These are phyloP conservation scores for Eulemur albifrons DNA, from an alignment of 2,797 vertebrate genomes.

Conservation along the genomic window DNA sequence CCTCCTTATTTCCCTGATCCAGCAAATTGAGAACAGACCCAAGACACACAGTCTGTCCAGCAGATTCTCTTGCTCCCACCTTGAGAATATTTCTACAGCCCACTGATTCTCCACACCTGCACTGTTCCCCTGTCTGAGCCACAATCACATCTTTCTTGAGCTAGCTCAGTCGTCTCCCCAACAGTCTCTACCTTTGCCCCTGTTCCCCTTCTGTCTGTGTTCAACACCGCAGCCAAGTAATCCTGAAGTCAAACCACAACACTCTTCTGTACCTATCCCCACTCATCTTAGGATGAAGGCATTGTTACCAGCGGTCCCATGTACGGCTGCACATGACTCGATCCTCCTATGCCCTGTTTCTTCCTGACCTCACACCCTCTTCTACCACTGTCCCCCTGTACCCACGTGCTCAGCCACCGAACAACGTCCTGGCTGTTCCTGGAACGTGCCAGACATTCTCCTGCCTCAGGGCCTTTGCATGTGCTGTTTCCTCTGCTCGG, in stretches of 20 bases:
- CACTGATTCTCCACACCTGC: not conserved
- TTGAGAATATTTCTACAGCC: not conserved
- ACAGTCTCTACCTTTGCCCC: not conserved
- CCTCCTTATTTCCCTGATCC: not conserved
- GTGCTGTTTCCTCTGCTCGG: not conserved
- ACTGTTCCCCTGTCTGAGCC: not conserved
- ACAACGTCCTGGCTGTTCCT: not conserved
- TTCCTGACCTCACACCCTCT: accelerated
- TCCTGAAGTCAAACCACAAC: not conserved
- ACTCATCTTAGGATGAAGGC: not conserved
- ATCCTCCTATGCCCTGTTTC: not conserved
- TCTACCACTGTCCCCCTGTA: not conserved
- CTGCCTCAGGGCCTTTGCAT: not conserved
- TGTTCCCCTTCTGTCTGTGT: not conserved
- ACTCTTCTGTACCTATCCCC: not conserved
- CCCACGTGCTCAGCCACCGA: not conserved
- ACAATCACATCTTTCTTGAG: not conserved
- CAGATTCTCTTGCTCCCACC: not conserved
- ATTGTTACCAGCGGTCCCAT: no score
- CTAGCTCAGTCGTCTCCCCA: not conserved
- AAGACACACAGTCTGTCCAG: not conserved
- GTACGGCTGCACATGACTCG: accelerated
- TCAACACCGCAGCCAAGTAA: not conserved
- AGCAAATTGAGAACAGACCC: not conserved
- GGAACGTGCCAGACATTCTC: accelerated